These are phyloP conservation scores for Psammodynastes pulverulentus DNA, from an alignment of 2,113 vertebrate species.

Conservation along the genomic window DNA sequence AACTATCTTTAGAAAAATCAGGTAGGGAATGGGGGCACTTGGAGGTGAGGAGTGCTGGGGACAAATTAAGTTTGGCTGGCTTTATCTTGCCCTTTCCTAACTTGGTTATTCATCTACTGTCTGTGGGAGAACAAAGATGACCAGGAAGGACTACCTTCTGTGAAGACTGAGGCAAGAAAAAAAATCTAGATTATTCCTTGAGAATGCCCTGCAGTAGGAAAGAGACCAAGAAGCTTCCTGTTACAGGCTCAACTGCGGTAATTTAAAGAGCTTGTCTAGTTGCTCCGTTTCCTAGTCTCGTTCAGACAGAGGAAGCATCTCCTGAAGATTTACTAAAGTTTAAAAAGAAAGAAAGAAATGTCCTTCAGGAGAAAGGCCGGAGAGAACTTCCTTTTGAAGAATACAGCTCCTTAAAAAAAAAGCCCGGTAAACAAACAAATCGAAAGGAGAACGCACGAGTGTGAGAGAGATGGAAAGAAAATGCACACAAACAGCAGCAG, in stretches of 20 bases:
- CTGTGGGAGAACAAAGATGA: background rate
- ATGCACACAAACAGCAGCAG: conserved; percentile 43
- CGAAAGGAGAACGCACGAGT: conserved; percentile 20
- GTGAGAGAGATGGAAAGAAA: background rate
- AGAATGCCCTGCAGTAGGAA: conserved; percentile 33
- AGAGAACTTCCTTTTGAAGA: conserved; percentile 50
- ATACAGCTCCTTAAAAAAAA: conserved; percentile 57
- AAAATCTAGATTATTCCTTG: background rate
- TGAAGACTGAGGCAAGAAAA: background rate
- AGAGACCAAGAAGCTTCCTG: conserved; percentile 8
- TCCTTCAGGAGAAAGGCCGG: conserved; percentile 48
- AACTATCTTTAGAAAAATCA: background rate
- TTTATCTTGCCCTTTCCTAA: background rate
- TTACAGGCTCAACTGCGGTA: conserved; percentile 41
- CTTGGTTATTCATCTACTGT: background rate
- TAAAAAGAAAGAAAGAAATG: too few species aligned
- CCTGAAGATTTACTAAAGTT: background rate
- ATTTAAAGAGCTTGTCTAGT: conserved; percentile 52
- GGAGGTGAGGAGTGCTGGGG: background rate
- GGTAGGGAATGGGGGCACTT: background rate
- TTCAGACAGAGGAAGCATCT: conserved; percentile 34
- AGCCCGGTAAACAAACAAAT: conserved; percentile 49
- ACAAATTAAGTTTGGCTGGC: background rate
- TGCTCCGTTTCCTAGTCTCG: conserved; percentile 50
- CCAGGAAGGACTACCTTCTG: background rate